phyloP scores from a whole-genome alignment of 2,888 invertebrate genomes.

The Eumerus sabulonum region DNA sequence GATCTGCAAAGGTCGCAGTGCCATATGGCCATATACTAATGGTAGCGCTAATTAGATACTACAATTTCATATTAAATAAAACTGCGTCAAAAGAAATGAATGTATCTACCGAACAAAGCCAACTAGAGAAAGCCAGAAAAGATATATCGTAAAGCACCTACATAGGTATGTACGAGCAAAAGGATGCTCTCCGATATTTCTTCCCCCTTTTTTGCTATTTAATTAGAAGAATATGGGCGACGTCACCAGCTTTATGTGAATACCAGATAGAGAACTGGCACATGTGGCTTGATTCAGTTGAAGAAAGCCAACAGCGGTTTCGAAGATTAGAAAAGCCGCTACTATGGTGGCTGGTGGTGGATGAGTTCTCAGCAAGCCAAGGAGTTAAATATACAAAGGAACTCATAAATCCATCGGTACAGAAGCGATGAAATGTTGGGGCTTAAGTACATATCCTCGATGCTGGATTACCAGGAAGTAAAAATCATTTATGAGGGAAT shows the following conservation, averaged over 20 bases:
- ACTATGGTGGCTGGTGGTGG: conserved; percentile 6
- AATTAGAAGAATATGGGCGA: conserved; percentile 46
- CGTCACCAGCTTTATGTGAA: conserved; percentile 55
- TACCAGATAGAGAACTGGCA: conserved; percentile 60
- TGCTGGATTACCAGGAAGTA: conserved; percentile 34
- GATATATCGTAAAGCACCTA: conserved; percentile 26
- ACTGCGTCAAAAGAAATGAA: conserved; percentile 58
- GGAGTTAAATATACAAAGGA: too few relatives aligned
- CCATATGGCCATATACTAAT: too few relatives aligned
- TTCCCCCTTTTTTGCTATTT: conserved; percentile 35
- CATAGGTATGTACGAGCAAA: conserved; percentile 7
- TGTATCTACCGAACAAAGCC: conserved; percentile 49
- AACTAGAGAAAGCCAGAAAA: conserved; percentile 50
- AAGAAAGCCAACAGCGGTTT: conserved; percentile 31
- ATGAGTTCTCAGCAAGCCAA: too few relatives aligned
- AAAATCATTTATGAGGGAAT: conserved; percentile 54
- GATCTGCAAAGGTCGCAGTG: too few relatives aligned
- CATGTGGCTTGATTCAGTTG: conserved; percentile 59
- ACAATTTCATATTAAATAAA: background rate
- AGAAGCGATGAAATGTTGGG: background rate
- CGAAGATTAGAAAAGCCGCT: conserved; percentile 35
- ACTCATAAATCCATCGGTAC: too few relatives aligned
- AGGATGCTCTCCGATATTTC: background rate
- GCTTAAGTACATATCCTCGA: background rate
- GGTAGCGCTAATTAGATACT: too few relatives aligned